These are phyloP conservation scores for Euura lappo DNA, from an alignment of 1,140 invertebrate genomes.

Conservation along the genomic window DNA sequence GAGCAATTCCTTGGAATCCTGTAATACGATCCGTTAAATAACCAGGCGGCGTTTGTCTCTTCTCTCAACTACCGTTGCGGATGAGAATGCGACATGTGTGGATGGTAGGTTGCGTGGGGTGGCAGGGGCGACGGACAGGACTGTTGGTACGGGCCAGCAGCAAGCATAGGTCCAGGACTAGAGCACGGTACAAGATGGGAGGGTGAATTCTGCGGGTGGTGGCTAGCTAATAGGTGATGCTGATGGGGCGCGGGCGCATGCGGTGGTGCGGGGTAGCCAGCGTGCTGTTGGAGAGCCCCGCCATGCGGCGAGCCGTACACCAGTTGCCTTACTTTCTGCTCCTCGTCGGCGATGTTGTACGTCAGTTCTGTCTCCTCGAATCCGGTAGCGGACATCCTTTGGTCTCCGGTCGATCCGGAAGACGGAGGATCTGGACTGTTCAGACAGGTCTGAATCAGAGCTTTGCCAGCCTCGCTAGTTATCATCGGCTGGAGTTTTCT, in stretches of 20 bases:
- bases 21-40: not conserved
- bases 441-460: slow-evolving; percentile 97
- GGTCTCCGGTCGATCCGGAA: slow-evolving; percentile 76
- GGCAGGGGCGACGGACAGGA: slow-evolving; percentile 68
- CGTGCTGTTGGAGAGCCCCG: slow-evolving; percentile 62
- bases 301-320: slow-evolving; percentile 79
- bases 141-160: slow-evolving; percentile 62
- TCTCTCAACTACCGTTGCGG: slow-evolving; percentile 70
- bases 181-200: slow-evolving; percentile 69
- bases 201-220: slow-evolving; percentile 65
- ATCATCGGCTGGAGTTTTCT: slow-evolving; percentile 99
- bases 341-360: slow-evolving; percentile 93
- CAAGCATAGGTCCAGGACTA: slow-evolving; percentile 61
- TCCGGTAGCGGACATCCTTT: slow-evolving; percentile 97
- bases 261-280: slow-evolving; percentile 64
- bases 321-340: slow-evolving; percentile 95
- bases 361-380: slow-evolving; percentile 98
- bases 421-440: slow-evolving; percentile 94
- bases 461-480: slow-evolving; percentile 97
- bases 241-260: slow-evolving; percentile 65
- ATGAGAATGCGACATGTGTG: slow-evolving; percentile 70
- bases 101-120: slow-evolving; percentile 63
- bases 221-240: slow-evolving; percentile 64
- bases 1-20: not conserved
- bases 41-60: not conserved